These are phyloP conservation scores for Tylochromis polylepis DNA, from an alignment of 2,113 vertebrate genomes.

Conservation along the genomic window DNA sequence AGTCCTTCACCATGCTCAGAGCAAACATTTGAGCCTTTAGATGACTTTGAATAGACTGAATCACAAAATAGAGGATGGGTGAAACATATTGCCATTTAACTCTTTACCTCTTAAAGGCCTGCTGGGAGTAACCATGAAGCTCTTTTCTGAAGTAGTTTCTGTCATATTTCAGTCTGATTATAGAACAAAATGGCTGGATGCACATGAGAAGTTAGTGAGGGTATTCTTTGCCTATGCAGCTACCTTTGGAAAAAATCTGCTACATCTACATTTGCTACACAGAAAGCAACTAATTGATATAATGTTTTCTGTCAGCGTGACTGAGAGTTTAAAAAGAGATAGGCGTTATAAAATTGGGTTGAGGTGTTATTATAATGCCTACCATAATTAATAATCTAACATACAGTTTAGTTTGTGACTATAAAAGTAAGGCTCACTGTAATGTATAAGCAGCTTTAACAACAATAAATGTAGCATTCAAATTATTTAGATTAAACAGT, in stretches of 20 bases:
- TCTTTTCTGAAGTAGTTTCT: background rate
- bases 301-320: background rate
- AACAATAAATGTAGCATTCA: background rate
- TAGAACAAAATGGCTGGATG: no score
- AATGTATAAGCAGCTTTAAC: background rate
- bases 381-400: background rate
- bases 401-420: background rate
- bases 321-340: background rate
- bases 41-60: slow-evolving; percentile 2
- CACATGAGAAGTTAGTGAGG: background rate
- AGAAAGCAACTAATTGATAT: background rate
- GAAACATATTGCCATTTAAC: background rate
- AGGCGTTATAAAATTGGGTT: background rate
- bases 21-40: background rate
- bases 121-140: background rate
- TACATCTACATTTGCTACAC: background rate
- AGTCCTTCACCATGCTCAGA: background rate
- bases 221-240: background rate
- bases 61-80: background rate
- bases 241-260: background rate
- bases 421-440: background rate
- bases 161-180: background rate
- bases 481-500: background rate
- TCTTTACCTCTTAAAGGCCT: background rate
- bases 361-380: background rate